Evolutionary conservation across 2,888 invertebrate species (phyloP), one percentile per base, ranked within the genome.

Genomic region (Drosophila atroscutellata): DNA sequence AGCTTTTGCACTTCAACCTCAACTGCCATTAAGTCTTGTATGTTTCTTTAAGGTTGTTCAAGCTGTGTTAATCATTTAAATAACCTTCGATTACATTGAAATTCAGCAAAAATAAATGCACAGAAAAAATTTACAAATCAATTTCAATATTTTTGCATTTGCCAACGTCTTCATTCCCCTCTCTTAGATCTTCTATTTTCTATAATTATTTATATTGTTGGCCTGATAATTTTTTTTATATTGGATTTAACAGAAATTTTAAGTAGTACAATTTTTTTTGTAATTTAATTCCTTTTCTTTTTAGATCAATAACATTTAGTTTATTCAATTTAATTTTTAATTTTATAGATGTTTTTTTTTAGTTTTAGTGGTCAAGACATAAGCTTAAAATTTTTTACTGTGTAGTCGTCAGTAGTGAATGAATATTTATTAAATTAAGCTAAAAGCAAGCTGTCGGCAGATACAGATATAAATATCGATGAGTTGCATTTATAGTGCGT

Each of bases 391-490:
- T n/a, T 50, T 15, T 13, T 2, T 20, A 0, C n/a, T 5, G 32
- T 30, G 51, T 20, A 52, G 11, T 52, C 9, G 30, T 34, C 6
- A 32, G 49, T 26, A 45, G 60, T 36, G 55, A 55, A 60, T 62
- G 45, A 39, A 51, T 56, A 49, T 59, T 55, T 42, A 68, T 56
- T 62, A 63, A 63, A 69, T 71, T 59, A 62, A 60, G 47, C 52
- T 65, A 60, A 63, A 54, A 59, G 56, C 61, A 68, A 62, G 47
- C 32, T 64, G 37, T 45, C 24, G 45, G 24, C 45, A 26, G 28
- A 11, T 20, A 15, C 32, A 57, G 59, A 58, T 62, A 78, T 57
- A 68, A 39, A 57, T 63, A 70, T 72, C 59, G 70, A 77, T 72
- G 75, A 71, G 63, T 61, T 71, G 59, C 39, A 54, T 36, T 58